Base-by-base conservation (phyloP, 2,888 invertebrate genomes). In the Teinopalpus imperialis region DNA sequence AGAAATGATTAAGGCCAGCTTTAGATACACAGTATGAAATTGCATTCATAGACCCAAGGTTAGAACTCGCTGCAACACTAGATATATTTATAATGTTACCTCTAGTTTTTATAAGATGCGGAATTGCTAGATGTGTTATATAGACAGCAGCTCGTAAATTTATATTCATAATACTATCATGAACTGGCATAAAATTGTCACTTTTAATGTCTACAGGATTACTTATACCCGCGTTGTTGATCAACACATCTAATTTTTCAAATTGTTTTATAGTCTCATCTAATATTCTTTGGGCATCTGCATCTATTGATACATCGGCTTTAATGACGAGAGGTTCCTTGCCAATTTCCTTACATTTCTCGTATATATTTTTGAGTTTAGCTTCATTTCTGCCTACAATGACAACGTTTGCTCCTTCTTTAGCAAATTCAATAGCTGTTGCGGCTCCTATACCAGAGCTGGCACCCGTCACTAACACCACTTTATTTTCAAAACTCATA, bases 61-160 rank as follows among this genome's bases (percentile, higher is more conserved):
- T 43, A 0, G 44, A 26, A 1, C 41, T 27, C 1, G 29, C 23
- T 14, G 26, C 31, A 0, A 96, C 93, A 67, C 94, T 96, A 1
- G 97, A 97, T 0, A 97, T 93, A 74, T 97, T 97, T 0, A 98
- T 94, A 55, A 97, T 93, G 50, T 91, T 94, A 7, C 96, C 69
- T 42, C 60, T 59, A 2, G 61, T 56, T 39, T 60, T 43, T 2
- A 50, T 51, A 1, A 72, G 45, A 37, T 62, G 46, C 1, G 69
- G 66, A 0, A 54, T 52, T 0, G 64, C 64, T n/a, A 60, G 29
- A 7, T 48, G 52, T 0, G 63, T 65, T 7, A 69, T 7, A 9
- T 49, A 40, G 3, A 64, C 49, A 1, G 45, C 51, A 2, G 64
- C 56, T 2, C 66, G 56, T 0, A 71, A 23, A 45, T 71, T 71